Evolutionary conservation across 2,797 vertebrate species (phyloP).

Genomic region (Lutjanus campechanus): DNA sequence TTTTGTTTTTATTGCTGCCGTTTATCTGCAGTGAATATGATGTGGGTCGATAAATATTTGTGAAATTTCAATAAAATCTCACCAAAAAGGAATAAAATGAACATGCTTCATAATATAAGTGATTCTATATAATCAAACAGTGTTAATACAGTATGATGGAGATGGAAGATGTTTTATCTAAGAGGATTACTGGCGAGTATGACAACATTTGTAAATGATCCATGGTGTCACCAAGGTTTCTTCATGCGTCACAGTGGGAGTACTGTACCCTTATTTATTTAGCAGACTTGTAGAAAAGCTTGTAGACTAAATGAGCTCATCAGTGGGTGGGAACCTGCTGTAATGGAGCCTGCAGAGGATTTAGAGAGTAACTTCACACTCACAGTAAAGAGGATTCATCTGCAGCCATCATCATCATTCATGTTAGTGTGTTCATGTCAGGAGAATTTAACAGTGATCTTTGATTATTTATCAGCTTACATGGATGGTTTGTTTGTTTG

Average conservation of each 20-base stretch:
- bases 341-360: conserved; percentile 50
- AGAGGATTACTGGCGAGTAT: conserved; percentile 6
- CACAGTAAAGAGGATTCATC: conserved; percentile 27
- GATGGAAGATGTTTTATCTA: background rate
- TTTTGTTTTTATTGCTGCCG: background rate
- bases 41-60: background rate
- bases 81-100: background rate
- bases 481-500: background rate
- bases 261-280: conserved; percentile 28
- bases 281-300: conserved; percentile 42
- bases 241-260: conserved; percentile 28
- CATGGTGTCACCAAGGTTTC: conserved; percentile 4
- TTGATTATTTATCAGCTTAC: background rate
- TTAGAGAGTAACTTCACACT: conserved; percentile 38
- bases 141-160: background rate
- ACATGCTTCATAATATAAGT: background rate
- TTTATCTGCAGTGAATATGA: background rate
- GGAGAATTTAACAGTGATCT: background rate
- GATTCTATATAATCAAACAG: background rate
- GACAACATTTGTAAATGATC: conserved; percentile 19
- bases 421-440: background rate
- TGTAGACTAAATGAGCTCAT: conserved; percentile 53
- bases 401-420: conserved; percentile 11
- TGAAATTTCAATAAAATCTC: background rate
- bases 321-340: conserved; percentile 37